These are phyloP conservation scores for Liparis tanakae DNA, from an alignment of 2,797 vertebrate species.

Conservation along the genomic window DNA sequence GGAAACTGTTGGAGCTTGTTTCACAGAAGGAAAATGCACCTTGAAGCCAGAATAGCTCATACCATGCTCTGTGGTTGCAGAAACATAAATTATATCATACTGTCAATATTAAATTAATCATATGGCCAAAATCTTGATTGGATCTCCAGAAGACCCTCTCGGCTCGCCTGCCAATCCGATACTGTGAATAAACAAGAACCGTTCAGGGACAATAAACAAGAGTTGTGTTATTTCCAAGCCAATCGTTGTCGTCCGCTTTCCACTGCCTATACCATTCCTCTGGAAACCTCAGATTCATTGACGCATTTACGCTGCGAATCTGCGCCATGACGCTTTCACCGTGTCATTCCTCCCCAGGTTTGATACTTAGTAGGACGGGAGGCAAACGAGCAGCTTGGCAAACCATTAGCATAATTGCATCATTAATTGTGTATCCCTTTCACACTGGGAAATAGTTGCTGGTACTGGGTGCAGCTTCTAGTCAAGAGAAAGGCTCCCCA, in stretches of 20 bases:
- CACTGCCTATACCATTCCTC: conserved; percentile 14
- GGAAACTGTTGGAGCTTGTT: conserved; percentile 21
- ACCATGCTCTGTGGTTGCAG: conserved; percentile 8
- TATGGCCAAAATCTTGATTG: conserved; percentile 11
- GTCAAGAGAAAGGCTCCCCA: conserved; percentile 68
- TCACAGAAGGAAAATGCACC: conserved; percentile 42
- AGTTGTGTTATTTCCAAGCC: conserved; percentile 19
- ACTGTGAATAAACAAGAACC: not conserved
- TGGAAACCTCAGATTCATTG: conserved; percentile 19
- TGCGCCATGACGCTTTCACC: conserved; percentile 51
- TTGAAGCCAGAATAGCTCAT: conserved; percentile 37
- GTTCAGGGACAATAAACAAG: conserved; percentile 18
- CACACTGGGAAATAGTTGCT: conserved; percentile 72
- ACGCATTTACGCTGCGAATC: conserved; percentile 17
- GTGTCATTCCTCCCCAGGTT: conserved; percentile 65
- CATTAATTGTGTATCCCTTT: conserved; percentile 82
- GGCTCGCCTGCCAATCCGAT: not conserved
- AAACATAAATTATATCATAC: conserved; percentile 26
- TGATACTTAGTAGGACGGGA: conserved; percentile 69
- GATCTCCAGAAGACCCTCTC: not conserved
- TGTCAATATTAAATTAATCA: conserved; percentile 19
- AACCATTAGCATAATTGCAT: conserved; percentile 82
- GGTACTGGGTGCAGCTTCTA: conserved; percentile 65
- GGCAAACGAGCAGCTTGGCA: conserved; percentile 62
- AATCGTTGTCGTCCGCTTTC: conserved; percentile 28